Evolutionary conservation across 2,797 vertebrate species (phyloP).

Genomic region (Rallus crepitans): DNA sequence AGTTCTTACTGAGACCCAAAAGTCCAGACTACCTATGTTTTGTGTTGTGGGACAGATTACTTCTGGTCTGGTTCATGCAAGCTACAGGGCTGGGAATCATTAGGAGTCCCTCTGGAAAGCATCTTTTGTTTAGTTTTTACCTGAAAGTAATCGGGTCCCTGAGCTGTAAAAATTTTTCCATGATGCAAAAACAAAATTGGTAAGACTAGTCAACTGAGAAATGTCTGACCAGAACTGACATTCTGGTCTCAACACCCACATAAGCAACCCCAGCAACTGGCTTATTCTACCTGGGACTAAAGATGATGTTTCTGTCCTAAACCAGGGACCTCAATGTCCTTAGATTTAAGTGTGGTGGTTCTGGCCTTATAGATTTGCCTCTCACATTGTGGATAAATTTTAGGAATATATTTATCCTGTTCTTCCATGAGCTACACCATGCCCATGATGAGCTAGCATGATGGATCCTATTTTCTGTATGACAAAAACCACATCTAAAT

Average conservation of each 20-base stretch:
- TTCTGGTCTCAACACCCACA: not conserved
- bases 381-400: not conserved
- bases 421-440: not conserved
- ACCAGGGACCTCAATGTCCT: not conserved
- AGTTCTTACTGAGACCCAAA: not conserved
- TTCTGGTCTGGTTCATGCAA: not conserved
- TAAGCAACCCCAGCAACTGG: not conserved
- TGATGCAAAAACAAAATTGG: not conserved
- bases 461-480: not conserved
- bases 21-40: not conserved
- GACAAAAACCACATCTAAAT: not conserved
- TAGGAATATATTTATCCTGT: not conserved
- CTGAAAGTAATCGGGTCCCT: not conserved
- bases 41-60: not conserved
- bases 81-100: accelerated
- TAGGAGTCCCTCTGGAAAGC: not conserved
- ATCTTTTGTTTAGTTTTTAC: not conserved
- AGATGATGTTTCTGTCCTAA: not conserved
- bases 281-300: not conserved
- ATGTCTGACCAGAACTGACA: not conserved
- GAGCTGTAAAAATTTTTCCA: not conserved
- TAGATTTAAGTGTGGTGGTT: not conserved
- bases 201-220: not conserved
- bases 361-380: not conserved
- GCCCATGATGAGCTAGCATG: not conserved